Evolutionary conservation across 1,140 invertebrate species (phyloP).

Genomic region (Philotrypesis tridentata): DNA sequence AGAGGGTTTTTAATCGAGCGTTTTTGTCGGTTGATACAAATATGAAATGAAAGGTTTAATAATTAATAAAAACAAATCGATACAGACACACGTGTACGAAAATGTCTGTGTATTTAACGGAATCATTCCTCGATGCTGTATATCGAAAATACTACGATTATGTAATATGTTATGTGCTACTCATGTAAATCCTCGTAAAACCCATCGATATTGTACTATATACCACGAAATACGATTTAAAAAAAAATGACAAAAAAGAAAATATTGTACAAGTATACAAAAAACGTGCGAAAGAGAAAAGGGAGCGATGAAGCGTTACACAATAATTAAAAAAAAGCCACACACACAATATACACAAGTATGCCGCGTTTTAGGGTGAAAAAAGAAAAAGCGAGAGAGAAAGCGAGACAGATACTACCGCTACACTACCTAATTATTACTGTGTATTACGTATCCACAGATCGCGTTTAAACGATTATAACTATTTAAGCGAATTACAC

Average conservation of each 20-base stretch:
- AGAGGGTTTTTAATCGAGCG: background rate
- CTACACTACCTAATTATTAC: constrained; percentile 42
- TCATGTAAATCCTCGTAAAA: constrained; percentile 69
- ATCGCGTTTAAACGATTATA: constrained; percentile 47
- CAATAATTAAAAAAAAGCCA: constrained; percentile 26
- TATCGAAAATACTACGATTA: constrained; percentile 68
- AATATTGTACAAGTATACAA: constrained; percentile 58
- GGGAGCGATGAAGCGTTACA: constrained; percentile 46
- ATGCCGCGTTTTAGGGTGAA: constrained; percentile 48
- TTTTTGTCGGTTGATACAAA: constrained; percentile 15
- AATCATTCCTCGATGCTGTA: constrained; percentile 72
- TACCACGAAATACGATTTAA: constrained; percentile 53
- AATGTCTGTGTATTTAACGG: constrained; percentile 62
- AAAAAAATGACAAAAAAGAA: constrained; percentile 37
- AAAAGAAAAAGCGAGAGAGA: constrained; percentile 45
- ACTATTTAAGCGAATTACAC: constrained; percentile 45
- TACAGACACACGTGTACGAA: constrained; percentile 45
- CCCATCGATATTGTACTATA: constrained; percentile 69
- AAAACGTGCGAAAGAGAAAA: constrained; percentile 49
- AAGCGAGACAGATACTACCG: constrained; percentile 47
- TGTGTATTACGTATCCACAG: constrained; percentile 43
- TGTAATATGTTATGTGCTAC: constrained; percentile 68
- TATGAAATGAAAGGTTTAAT: constrained; percentile 36
- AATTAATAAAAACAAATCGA: constrained; percentile 19
- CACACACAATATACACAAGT: constrained; percentile 34